Base-by-base conservation (phyloP, 2,113 vertebrate genomes). In the Pangasianodon gigas region DNA sequence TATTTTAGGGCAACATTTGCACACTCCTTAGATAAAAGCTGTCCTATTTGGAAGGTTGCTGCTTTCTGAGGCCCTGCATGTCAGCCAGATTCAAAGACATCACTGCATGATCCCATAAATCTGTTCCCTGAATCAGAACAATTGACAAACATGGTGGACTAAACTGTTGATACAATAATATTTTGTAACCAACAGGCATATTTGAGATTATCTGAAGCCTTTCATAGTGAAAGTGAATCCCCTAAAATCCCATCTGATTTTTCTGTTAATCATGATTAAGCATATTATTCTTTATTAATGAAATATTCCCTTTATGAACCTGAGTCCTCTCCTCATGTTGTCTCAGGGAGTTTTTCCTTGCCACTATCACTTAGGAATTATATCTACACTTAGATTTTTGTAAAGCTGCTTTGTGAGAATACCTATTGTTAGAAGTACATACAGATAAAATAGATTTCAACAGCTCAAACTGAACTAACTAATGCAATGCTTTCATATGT, bases 31-130 rank as follows among this genome's bases (percentile, higher is more conserved):
- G 2, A 84, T 84, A 60, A 44, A 62, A 84, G 32, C 32, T 84
- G 82, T 44, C 82, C 21, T 84, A 84, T 60, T 84, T 84, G 37
- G 56, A 29, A 84, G 21, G 24, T 26, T 60, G 52, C 82, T 60
- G 21, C 32, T 41, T 60, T 84, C 8, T 58, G 3, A 83, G 9
- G 8, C 4, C 26, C 79, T 82, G 80, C 54, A 26, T 84, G 26
- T 52, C 77, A 81, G 46, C 3, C 1, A 81, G 26, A 54, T 54
- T 32, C 16, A n/a, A 48, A n/a, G 14, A 32, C 51, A 82, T 84
- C 10, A 24, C 6, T 41, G 29, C 32, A 84, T 19, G n/a, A 24
- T 41, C 8, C 37, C 56, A 41, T 60, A 62, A 84, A 60, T 41
- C 21, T 24, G 18, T 56, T 83, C 19, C 9, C 32, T 24, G 52